Evolutionary conservation across 1,140 invertebrate genomes (phyloP).

Genomic region (Neodiprion pinetum): DNA sequence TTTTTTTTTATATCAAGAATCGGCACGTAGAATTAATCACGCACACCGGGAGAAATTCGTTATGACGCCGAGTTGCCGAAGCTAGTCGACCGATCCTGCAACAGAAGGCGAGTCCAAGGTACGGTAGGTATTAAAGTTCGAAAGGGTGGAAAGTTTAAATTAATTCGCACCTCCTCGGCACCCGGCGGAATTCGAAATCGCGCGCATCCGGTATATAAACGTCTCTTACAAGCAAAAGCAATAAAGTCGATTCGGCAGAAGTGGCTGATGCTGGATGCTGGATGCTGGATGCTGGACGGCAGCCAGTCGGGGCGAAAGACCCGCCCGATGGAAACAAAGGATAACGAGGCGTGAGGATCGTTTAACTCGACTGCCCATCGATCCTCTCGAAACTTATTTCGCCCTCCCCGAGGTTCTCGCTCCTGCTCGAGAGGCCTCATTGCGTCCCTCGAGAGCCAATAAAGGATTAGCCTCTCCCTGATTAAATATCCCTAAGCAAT

Average conservation of each 20-base stretch:
- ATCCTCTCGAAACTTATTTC: conserved; percentile 54
- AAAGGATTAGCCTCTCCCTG: conserved; percentile 50
- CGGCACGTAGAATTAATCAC: too few species aligned
- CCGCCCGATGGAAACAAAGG: conserved; percentile 49
- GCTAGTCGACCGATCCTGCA: too few species aligned
- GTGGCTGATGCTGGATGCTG: not conserved
- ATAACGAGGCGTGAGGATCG: conserved; percentile 59
- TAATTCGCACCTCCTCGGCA: not conserved
- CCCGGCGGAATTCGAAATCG: conserved; percentile 2
- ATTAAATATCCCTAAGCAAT: conserved; percentile 52
- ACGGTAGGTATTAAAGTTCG: conserved; percentile 2
- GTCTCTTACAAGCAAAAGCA: conserved; percentile 19
- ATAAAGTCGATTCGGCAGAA: conserved; percentile 37
- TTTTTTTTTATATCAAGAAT: too few species aligned
- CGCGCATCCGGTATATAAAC: conserved; percentile 25
- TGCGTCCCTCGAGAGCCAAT: conserved; percentile 50
- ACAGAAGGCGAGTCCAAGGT: conserved; percentile 18
- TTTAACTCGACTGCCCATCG: conserved; percentile 55
- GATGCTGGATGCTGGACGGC: conserved; percentile 16
- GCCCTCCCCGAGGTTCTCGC: conserved; percentile 31
- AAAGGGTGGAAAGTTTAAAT: not conserved
- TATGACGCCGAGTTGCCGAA: conserved; percentile 13
- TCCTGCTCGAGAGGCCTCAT: conserved; percentile 28
- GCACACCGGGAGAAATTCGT: too few species aligned
- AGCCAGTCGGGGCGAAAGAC: conserved; percentile 18